These are phyloP conservation scores for Hormiphora californensis DNA, from an alignment of 37 sponge, comb jelly and placozoan species.

Conservation along the genomic window DNA sequence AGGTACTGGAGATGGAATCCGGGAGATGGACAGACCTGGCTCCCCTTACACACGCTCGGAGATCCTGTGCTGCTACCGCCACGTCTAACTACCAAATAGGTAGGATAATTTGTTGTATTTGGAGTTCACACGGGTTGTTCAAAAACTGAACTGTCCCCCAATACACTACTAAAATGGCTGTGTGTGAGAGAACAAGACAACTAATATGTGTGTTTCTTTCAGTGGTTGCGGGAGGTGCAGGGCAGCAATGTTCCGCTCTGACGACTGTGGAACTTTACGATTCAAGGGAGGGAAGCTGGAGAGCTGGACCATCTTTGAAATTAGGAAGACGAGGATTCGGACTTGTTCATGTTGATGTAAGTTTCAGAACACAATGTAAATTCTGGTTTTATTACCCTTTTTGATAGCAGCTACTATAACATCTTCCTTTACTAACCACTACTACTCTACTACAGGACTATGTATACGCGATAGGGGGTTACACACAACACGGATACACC, in stretches of 20 bases:
- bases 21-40: constrained; percentile 3
- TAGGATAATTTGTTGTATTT: too few species aligned
- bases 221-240: constrained; percentile 44
- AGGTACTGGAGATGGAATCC: background rate
- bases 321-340: constrained; percentile 7
- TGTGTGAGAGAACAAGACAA: too few species aligned
- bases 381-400: background rate
- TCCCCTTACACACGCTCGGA: background rate
- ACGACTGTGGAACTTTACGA: constrained; percentile 23
- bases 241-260: constrained; percentile 2
- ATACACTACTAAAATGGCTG: too few species aligned
- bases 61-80: constrained; percentile 6
- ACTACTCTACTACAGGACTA: constrained; percentile 7
- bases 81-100: constrained; percentile 18
- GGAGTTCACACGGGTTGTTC: too few species aligned
- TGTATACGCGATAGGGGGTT: constrained; percentile 29
- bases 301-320: background rate
- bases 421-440: too few species aligned
- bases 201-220: too few species aligned
- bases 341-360: background rate
- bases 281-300: constrained; percentile 15
- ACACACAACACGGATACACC: constrained; percentile 20
- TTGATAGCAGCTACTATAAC: background rate
- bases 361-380: background rate
- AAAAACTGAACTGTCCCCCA: too few species aligned